Percentiles rank a stretch among this genome's conserved stretches.
These are phyloP conservation scores for Polymixis flavicincta DNA, from an alignment of 2,888 invertebrate species.

Conservation along the genomic window DNA sequence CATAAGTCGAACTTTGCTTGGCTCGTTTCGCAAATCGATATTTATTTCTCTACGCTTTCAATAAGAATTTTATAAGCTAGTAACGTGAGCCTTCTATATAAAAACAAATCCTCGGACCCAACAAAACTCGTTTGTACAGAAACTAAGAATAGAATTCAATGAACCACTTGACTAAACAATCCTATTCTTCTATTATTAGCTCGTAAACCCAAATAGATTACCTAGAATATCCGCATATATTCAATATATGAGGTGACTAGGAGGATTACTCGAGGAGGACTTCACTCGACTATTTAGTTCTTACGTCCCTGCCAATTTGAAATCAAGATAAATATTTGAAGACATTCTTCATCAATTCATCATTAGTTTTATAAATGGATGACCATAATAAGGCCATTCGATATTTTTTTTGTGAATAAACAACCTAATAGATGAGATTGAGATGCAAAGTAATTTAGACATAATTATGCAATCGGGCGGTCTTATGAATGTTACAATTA, in stretches of 20 bases:
- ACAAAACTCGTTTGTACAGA: conserved; percentile 43
- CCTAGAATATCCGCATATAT: conserved; percentile 55
- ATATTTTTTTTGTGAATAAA: not conserved
- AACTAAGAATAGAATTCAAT: conserved; percentile 51
- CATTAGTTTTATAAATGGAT: conserved; percentile 9
- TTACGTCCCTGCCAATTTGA: not conserved
- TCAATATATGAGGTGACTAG: conserved; percentile 24
- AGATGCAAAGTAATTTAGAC: conserved; percentile 1
- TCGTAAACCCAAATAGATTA: conserved; percentile 55
- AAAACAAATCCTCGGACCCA: conserved; percentile 22
- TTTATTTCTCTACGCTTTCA: not conserved
- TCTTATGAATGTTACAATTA: not conserved
- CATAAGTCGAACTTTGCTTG: not conserved
- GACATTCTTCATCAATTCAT: conserved; percentile 17
- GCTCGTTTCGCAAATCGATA: not conserved
- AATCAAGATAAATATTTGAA: conserved; percentile 6
- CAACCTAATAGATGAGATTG: not conserved
- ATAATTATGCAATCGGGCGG: conserved; percentile 1
- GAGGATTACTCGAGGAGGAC: conserved; percentile 1
- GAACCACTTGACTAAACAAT: conserved; percentile 57
- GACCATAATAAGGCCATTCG: not conserved
- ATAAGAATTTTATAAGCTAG: not conserved
- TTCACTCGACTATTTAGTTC: conserved; percentile 1
- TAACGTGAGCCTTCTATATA: not conserved
- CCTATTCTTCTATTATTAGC: conserved; percentile 60